A percentile compares a stretch with the other conserved stretches of the same genome.
Evolutionary conservation across 2,797 vertebrate species (phyloP).

Genomic region (Iguana delicatissima): DNA sequence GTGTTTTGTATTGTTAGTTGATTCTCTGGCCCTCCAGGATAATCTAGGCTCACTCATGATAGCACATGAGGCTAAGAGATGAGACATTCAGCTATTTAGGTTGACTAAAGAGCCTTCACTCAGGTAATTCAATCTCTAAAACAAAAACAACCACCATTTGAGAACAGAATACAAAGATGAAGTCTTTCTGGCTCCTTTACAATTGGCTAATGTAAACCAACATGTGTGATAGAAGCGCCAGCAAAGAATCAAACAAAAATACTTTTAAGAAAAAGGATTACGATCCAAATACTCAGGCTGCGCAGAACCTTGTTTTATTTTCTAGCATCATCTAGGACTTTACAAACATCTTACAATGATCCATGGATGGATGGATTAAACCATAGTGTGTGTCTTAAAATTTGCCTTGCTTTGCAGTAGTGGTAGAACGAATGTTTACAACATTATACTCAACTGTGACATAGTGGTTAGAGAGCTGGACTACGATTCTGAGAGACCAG

Average conservation of each 20-base stretch:
- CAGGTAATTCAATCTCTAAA: neutral
- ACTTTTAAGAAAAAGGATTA: neutral
- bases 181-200: neutral
- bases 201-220: neutral
- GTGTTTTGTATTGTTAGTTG: conserved; percentile 11
- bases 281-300: neutral
- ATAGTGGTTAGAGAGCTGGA: too few species aligned
- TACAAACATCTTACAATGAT: neutral
- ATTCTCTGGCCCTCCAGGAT: neutral
- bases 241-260: neutral
- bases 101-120: neutral
- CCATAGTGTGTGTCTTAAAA: neutral
- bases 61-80: neutral
- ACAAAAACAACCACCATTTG: neutral
- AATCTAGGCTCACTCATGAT: neutral
- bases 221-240: neutral
- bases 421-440: neutral
- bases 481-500: too few species aligned
- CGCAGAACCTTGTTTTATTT: neutral
- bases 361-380: neutral
- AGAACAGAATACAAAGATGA: neutral
- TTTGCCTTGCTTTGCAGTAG: neutral
- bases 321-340: neutral
- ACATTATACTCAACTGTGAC: too few species aligned
- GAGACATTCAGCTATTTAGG: conserved; percentile 1